Evolutionary conservation across 1,140 invertebrate genomes (phyloP).

Genomic region (Cepaea nemoralis): DNA sequence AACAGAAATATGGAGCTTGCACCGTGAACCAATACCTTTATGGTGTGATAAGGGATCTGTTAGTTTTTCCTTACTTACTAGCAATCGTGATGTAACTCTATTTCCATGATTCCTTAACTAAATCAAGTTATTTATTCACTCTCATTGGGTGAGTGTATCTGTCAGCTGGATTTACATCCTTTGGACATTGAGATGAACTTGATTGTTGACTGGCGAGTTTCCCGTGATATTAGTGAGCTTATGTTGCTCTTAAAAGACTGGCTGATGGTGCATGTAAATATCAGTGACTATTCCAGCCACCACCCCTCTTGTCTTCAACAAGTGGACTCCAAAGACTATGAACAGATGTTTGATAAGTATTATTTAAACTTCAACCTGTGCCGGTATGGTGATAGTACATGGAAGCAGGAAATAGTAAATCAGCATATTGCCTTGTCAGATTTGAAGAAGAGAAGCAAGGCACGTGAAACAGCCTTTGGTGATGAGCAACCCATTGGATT

Average conservation of each 20-base stretch:
- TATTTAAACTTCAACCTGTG: constrained; percentile 39
- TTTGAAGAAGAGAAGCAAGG: neutral
- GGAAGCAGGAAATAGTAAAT: constrained; percentile 50
- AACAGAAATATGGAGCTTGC: too few species aligned
- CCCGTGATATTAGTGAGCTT: constrained; percentile 45
- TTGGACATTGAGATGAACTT: constrained; percentile 34
- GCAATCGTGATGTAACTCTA: too few species aligned
- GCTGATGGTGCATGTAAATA: constrained; percentile 35
- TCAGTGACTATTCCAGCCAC: constrained; percentile 41
- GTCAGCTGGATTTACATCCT: constrained; percentile 40
- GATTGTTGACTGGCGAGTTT: constrained; percentile 45
- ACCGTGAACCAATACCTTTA: too few species aligned
- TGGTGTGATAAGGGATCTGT: too few species aligned
- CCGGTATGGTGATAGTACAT: constrained; percentile 51
- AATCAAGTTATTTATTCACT: constrained; percentile 42
- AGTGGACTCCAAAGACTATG: neutral
- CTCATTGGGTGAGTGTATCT: constrained; percentile 27
- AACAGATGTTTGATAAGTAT: constrained; percentile 32
- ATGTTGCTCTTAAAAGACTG: constrained; percentile 47
- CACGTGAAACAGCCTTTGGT: neutral
- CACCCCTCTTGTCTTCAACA: constrained; percentile 31
- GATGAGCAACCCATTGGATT: constrained; percentile 21
- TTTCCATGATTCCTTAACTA: constrained; percentile 39
- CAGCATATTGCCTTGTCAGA: constrained; percentile 39
- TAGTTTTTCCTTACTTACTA: too few species aligned